phyloP scores from a whole-genome alignment of 1,140 invertebrate genomes.

The Diorhabda elongata region DNA sequence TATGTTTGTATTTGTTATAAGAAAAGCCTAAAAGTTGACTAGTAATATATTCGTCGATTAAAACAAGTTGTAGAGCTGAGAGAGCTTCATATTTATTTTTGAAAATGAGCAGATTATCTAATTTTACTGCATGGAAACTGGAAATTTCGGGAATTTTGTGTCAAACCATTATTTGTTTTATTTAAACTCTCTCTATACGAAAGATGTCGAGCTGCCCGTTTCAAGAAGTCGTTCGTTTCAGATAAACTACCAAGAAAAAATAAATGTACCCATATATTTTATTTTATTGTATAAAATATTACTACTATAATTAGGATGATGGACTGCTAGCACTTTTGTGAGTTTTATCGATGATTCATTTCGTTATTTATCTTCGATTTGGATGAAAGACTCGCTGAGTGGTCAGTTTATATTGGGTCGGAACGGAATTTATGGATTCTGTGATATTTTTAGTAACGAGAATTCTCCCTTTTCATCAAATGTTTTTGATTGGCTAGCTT shows the following conservation, averaged over 20 bases:
- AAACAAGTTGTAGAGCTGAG: no score
- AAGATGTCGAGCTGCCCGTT: not conserved
- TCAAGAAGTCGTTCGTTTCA: not conserved
- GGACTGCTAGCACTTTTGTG: slow-evolving; percentile 8
- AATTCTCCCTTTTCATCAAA: no score
- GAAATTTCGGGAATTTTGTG: no score
- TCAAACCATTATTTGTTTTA: no score
- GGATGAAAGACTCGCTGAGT: not conserved
- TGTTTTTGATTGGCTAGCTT: no score
- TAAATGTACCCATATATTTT: not conserved
- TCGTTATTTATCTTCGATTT: slow-evolving; percentile 3
- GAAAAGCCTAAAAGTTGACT: no score
- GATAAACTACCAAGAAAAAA: not conserved
- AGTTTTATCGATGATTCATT: slow-evolving; percentile 3
- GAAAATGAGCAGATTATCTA: no score
- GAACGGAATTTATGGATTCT: not conserved
- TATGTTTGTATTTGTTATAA: no score
- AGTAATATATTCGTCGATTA: no score
- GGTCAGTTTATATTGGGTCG: not conserved
- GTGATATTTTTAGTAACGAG: slow-evolving; percentile 2
- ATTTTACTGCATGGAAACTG: no score
- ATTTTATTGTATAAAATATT: slow-evolving; percentile 10
- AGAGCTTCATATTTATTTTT: no score
- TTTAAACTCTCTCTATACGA: no score
- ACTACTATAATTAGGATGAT: slow-evolving; percentile 7